phyloP scores from a whole-genome alignment of 2,888 invertebrate species.

The Caradrina clavipalpis region DNA sequence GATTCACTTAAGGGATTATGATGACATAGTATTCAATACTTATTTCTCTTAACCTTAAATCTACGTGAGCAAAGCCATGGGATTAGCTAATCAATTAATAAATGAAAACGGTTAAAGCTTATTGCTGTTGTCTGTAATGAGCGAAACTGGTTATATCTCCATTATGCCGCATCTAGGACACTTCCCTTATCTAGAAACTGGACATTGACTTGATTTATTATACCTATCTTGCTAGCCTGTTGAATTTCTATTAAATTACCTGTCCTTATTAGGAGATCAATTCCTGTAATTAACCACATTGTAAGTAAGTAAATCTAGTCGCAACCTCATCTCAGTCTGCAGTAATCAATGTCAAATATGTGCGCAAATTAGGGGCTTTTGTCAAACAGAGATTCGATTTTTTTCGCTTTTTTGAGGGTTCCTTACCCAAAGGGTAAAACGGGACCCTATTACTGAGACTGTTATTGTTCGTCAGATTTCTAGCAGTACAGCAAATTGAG shows the following conservation, averaged over 20 bases:
- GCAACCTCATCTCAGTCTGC: background rate
- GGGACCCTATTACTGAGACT: too few relatives aligned
- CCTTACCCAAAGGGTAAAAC: too few relatives aligned
- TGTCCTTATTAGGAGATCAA: background rate
- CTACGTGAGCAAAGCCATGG: too few relatives aligned
- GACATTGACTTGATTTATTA: constrained; percentile 48
- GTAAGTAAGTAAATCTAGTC: background rate
- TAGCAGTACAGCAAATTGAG: too few relatives aligned
- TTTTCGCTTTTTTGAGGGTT: too few relatives aligned
- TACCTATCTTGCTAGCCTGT: background rate
- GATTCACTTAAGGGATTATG: too few relatives aligned
- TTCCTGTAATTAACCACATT: background rate
- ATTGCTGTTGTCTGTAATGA: constrained; percentile 46
- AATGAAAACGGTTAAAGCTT: background rate
- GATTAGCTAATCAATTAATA: too few relatives aligned
- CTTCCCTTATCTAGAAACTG: constrained; percentile 63
- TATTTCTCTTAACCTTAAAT: too few relatives aligned
- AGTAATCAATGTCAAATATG: background rate
- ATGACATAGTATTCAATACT: too few relatives aligned
- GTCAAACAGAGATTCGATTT: too few relatives aligned
- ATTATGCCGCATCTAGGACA: constrained; percentile 64
- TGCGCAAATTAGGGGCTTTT: background rate
- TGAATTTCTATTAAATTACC: background rate
- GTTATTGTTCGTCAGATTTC: background rate
- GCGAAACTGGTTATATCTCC: constrained; percentile 71